Base-by-base conservation (phyloP, 2,113 vertebrate species). In the Proterorhinus semilunaris region DNA sequence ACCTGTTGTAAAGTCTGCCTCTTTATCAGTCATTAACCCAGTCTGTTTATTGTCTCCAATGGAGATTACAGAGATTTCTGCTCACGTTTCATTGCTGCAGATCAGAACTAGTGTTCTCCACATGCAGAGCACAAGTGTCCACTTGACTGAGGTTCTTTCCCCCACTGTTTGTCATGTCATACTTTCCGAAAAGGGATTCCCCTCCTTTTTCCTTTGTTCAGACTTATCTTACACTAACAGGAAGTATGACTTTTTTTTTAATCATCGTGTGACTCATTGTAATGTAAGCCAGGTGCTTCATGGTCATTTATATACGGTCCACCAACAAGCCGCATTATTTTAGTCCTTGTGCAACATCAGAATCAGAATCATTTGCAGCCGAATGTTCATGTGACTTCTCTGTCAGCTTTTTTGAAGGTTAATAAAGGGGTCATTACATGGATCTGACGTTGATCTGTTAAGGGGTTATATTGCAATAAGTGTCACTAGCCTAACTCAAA, bases 11-110 rank as follows among this genome's bases (percentile, higher is more conserved):
- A 87, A 87, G 83, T 88, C 81, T 88, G 69, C 66, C 75, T 73
- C 79, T 89, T 89, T 58, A 63, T 77, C 83, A 88, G 85, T 87
- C 83, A 86, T 90, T 90, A 87, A 87, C 87, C 72, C 42, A 10
- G 80, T 80, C 77, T 84, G 83, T 90, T 90, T 87, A 88, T 85
- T 83, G 72, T 82, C 86, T 81, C 74, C 78, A 75, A 83, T 85
- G 84, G 82, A 90, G 85, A 89, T 83, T 82, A 83, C 80, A 74
- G 43, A 78, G 79, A 81, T 69, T 55, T 75, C 46, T 76, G 68
- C 73, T 71, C 68, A 43, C 69, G 42, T 82, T 75, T 85, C 75
- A 72, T 69, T 57, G 55, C 68, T 72, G 66, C 52, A 55, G 61
- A 12, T 11, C 42, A 62, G n/a, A n/a, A 42, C 59, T 27, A 51